Evolutionary conservation across 2,797 vertebrate genomes (phyloP).

Genomic region (Dipus sagitta): DNA sequence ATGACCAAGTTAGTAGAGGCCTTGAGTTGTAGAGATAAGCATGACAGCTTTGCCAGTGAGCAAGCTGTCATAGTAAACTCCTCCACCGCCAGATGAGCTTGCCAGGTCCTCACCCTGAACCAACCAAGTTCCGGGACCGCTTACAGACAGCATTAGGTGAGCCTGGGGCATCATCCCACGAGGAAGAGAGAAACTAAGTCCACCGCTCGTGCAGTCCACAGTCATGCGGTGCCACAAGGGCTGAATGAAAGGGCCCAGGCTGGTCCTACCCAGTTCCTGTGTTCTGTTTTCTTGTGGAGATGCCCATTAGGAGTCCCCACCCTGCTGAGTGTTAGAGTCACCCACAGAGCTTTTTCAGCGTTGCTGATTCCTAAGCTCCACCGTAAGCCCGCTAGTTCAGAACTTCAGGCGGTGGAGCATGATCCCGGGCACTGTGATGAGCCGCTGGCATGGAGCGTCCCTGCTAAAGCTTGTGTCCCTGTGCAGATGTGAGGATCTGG

Average conservation of each 20-base stretch:
- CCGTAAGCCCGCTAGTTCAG: not conserved
- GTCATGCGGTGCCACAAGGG: not conserved
- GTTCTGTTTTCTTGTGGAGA: too few species aligned
- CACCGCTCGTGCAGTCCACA: not conserved
- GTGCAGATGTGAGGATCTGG: fast-evolving
- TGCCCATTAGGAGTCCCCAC: not conserved
- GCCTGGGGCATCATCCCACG: not conserved
- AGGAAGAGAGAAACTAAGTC: not conserved
- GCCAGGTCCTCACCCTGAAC: not conserved
- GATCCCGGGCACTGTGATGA: not conserved
- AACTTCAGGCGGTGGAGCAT: not conserved
- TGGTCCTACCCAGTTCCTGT: not conserved
- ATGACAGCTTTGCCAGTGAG: not conserved
- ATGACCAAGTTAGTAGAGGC: not conserved
- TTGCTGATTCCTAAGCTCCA: not conserved
- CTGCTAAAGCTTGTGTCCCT: not conserved
- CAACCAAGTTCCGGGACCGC: not conserved
- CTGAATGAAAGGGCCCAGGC: not conserved
- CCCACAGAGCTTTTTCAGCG: not conserved
- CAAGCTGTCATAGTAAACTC: too few species aligned
- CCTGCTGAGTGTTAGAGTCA: not conserved
- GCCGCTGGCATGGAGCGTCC: not conserved
- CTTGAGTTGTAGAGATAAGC: not conserved
- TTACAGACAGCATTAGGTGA: not conserved
- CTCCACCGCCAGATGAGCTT: not conserved